Evolutionary conservation across 1,140 invertebrate genomes (phyloP), one percentile per base, ranked within the genome.

Genomic region (Papilio glaucus): DNA sequence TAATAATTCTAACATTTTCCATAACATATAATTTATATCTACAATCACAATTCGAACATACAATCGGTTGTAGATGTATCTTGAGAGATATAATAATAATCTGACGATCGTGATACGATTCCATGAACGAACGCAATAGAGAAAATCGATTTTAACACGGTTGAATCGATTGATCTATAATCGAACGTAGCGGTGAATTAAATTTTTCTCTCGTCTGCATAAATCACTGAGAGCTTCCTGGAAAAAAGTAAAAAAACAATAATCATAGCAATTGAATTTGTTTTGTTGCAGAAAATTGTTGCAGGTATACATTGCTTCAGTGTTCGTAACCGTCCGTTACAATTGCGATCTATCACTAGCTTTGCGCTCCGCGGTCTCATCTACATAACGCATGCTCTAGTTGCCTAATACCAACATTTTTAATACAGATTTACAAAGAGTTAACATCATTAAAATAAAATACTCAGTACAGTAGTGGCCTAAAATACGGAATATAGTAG

Each of bases 91-190:
- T n/a, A n/a, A n/a, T n/a, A n/a, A n/a, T n/a, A n/a, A 2, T 8
- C 8, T 21, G 15, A 49, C 18, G 49, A 57, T 26, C 49, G 21
- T 57, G 21, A 57, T 57, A 24, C 49, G 21, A 57, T 5, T 18
- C 21, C 8, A 57, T 57, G 24, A 57, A 57, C 49, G 8, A 57
- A 24, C 24, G 24, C 21, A 57, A 57, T 57, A 26, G 24, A 57
- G 18, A 57, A 49, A 57, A 57, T 57, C 49, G 49, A 57, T 57
- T 57, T 57, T 57, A 57, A 57, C 18, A 8, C 6, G 15, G 15
- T 45, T 1, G 15, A 49, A 49, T 49, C 42, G 15, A 49, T 49
- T 49, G 42, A 49, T 49, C 45, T 3, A 21, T 49, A 9, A 24
- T 49, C 21, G 21, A 57, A 26, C 12, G 49, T 12, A 57, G 42